Percentiles rank a stretch among this genome's conserved stretches.
Conservation (phyloP, 2,797 vertebrate species). For the Falco columbarius region DNA sequence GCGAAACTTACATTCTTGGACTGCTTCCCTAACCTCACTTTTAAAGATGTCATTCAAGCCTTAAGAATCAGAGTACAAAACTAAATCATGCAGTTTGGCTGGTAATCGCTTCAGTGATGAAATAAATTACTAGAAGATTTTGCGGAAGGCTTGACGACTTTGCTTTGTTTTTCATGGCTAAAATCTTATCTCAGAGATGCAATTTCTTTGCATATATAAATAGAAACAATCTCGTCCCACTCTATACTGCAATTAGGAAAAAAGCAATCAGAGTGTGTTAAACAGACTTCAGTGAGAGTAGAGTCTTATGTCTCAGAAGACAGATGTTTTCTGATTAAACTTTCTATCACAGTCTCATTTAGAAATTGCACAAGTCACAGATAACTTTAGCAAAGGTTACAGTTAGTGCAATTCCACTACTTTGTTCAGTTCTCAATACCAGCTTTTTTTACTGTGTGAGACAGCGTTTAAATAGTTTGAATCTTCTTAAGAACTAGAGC, state of each 20-base stretch:
- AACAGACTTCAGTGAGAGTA: constrained; percentile 20
- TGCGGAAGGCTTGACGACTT: constrained; percentile 6
- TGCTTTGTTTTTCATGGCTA: constrained; percentile 3
- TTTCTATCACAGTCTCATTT: background rate
- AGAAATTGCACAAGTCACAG: background rate
- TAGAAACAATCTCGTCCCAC: constrained; percentile 51
- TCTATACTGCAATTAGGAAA: constrained; percentile 20
- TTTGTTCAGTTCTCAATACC: background rate
- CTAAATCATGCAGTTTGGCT: background rate
- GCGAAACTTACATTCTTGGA: background rate
- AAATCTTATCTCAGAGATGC: constrained; percentile 11
- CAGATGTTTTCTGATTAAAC: constrained; percentile 63
- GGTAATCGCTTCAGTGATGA: background rate
- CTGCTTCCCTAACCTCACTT: background rate
- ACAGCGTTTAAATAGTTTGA: background rate
- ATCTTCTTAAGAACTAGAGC: background rate
- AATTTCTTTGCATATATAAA: constrained; percentile 43
- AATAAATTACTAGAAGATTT: constrained; percentile 28
- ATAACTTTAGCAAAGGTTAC: constrained; percentile 7
- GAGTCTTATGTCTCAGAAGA: background rate
- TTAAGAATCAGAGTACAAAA: background rate
- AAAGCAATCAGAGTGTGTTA: constrained; percentile 61
- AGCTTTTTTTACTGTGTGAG: background rate
- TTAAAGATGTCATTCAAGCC: background rate
- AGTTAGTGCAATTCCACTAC: background rate